phyloP scores from a whole-genome alignment of 2,113 vertebrate species.

The Ctenomys sociabilis region DNA sequence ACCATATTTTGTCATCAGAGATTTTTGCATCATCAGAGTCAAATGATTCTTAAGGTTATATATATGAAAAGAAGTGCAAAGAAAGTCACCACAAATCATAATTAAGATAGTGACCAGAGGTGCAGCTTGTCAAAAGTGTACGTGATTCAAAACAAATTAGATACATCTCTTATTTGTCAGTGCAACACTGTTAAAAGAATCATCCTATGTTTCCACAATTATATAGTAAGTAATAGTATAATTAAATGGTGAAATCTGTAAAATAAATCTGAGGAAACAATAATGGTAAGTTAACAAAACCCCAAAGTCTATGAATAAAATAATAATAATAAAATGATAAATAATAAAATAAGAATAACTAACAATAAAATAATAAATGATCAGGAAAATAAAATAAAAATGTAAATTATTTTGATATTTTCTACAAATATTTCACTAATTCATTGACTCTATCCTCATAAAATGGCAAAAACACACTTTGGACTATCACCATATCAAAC shows the following conservation, averaged over 20 bases:
- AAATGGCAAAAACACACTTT: not conserved
- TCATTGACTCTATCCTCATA: not conserved
- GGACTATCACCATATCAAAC: not conserved
- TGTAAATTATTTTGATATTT: not conserved
- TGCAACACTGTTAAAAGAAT: not conserved
- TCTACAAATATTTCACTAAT: not conserved
- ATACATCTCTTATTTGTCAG: not conserved
- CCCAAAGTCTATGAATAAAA: not conserved
- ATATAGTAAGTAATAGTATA: not conserved
- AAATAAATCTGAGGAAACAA: not conserved
- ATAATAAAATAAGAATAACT: not conserved
- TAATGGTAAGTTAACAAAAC: not conserved
- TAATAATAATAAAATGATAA: no score
- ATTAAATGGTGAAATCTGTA: not conserved
- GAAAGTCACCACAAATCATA: not conserved
- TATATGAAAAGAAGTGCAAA: no score
- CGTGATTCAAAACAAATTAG: not conserved
- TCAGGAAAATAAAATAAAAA: not conserved
- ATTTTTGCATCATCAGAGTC: not conserved
- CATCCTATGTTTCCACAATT: not conserved
- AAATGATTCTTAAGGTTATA: not conserved
- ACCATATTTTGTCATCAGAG: not conserved
- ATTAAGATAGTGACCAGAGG: not conserved
- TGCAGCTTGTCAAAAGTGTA: not conserved
- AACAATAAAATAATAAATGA: not conserved